Base-by-base conservation (phyloP, 1,140 invertebrate genomes). In the Pogonus chalceus region DNA sequence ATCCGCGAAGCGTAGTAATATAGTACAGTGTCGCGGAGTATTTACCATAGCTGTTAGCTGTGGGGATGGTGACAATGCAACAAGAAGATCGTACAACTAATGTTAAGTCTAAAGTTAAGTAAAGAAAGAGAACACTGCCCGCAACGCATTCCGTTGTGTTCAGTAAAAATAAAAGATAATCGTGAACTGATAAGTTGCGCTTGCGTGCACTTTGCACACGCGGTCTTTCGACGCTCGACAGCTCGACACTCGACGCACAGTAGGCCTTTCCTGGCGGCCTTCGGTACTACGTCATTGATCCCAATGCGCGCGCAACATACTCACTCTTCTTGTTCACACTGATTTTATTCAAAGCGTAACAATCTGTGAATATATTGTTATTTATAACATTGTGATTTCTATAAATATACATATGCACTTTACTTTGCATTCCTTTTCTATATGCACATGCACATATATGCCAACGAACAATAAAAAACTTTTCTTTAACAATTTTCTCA, bases 121-220 rank as follows among this genome's bases (percentile, higher is more conserved):
- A 14, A 31, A 14, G 26, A n/a, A n/a, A 31, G 26, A 31, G 26
- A 31, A 31, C 26, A 14, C 26, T 43, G 9, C 37, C 9, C 37
- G 18, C 37, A 43, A 43, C 37, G 37, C 37, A 43, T 43, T 43
- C 37, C 37, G 18, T 3, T 18, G 18, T 43, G 37, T 43, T 43
- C 3, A 16, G 37, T 43, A 43, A 43, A 43, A 43, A 43, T 43
- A 43, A 16, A 43, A 31, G 26, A 31, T 31, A 31, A 31, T 31
- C 26, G 4, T 31, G 26, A 31, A 31, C 26, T 14, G 4, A 31
- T 31, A 31, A 31, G 26, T 31, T 43, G 37, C 37, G 37, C 9
- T 43, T 43, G 37, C 37, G 37, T 43, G 37, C 37, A 43, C 3
- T 43, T 18, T n/a, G n/a, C n/a, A n/a, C n/a, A n/a, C n/a, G n/a